A percentile compares a stretch with the other conserved stretches of the same genome.
These are phyloP conservation scores for Progne subis DNA, from an alignment of 2,113 vertebrate species.

Conservation along the genomic window DNA sequence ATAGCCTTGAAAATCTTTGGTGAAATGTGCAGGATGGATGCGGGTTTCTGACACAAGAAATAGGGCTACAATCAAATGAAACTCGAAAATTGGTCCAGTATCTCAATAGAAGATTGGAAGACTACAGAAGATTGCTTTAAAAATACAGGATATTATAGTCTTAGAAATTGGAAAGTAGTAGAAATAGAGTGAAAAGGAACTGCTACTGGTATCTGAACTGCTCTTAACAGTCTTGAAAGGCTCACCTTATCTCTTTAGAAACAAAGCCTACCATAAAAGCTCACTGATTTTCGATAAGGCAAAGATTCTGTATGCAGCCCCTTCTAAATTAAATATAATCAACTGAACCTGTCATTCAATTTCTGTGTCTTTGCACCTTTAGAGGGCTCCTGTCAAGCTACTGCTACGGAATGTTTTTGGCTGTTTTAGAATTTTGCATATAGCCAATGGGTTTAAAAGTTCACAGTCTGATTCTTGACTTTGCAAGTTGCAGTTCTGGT, in stretches of 20 bases:
- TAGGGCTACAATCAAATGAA: neutral
- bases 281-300: neutral
- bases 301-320: neutral
- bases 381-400: neutral
- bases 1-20: neutral
- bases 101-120: neutral
- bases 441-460: neutral
- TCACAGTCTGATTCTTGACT: neutral
- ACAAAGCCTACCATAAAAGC: neutral
- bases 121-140: neutral
- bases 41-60: neutral
- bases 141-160: neutral
- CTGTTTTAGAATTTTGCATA: neutral
- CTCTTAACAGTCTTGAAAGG: neutral
- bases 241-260: neutral
- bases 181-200: neutral
- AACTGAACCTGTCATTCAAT: neutral
- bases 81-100: neutral
- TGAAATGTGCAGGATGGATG: neutral
- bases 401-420: neutral
- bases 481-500: accelerated
- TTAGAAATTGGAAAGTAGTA: neutral
- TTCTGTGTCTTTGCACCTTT: neutral
- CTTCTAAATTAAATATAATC: neutral
- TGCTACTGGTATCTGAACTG: neutral